Evolutionary conservation across 2,888 invertebrate species (phyloP), one percentile per base, ranked within the genome.

Genomic region (Caenorhabditis sp.): DNA sequence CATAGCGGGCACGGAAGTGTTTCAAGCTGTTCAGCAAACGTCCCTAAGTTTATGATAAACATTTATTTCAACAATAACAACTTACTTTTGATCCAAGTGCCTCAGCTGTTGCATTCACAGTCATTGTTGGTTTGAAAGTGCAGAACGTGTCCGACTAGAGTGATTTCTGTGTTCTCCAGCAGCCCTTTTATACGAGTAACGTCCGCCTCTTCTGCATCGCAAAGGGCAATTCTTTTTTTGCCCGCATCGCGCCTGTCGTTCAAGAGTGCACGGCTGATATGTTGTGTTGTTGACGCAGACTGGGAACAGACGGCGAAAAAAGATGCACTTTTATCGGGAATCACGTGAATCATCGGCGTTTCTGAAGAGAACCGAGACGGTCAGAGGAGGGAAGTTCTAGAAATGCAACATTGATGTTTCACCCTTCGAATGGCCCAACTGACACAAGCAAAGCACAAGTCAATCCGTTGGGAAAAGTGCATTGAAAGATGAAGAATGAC

Each of bases 241-340:
- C 28, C 18, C 9, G 18, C 58, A 35, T 22, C n/a, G 26, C 68
- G 60, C 44, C 77, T 69, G 69, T 68, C 68, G 60, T 18, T 67
- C 44, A 35, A 50, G 32, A 67, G 74, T 76, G 76, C 76, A 62
- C 40, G 20, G 20, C 56, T 77, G 61, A 60, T 69, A 64, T 77
- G 37, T 69, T 77, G 20, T 64, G 77, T 77, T 77, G 77, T 69
- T 64, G 62, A 55, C 58, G 64, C 18, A 15, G 20, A 28, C n/a
- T 5, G 24, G 55, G 61, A 68, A 35, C 18, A 18, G 61, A 53
- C 64, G 40, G 50, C 62, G 15, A 44, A 58, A 70, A 64, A 78
- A 71, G 70, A 37, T 79, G 79, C 77, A 77, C 77, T 77, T 79
- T 78, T 79, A 79, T 65, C 79, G 50, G 53, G 58, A 78, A 69